phyloP scores from a whole-genome alignment of 2,113 vertebrate species.

The Recurvirostra avosetta region DNA sequence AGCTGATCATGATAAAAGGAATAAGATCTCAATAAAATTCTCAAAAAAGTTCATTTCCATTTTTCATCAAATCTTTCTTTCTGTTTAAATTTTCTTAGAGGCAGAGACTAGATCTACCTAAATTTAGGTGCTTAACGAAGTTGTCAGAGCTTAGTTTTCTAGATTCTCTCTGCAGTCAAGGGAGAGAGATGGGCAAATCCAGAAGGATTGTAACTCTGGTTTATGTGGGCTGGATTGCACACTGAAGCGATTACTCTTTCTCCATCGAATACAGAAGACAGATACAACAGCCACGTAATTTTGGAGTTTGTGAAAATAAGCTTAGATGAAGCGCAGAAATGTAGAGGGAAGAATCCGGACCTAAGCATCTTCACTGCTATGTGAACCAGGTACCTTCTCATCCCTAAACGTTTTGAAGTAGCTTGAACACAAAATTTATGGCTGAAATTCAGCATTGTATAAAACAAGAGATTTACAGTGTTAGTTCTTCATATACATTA shows the following conservation, averaged over 20 bases:
- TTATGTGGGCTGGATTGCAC: not conserved
- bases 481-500: not conserved
- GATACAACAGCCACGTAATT: not conserved
- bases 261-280: not conserved
- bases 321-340: not conserved
- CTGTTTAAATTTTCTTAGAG: not conserved
- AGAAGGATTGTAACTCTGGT: not conserved
- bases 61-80: constrained; percentile 3
- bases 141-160: not conserved
- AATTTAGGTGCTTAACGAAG: not conserved
- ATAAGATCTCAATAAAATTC: not conserved
- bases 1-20: not conserved
- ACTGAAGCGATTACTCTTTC: not conserved
- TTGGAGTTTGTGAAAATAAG: not conserved
- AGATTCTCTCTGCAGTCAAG: not conserved
- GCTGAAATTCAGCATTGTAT: not conserved
- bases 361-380: not conserved
- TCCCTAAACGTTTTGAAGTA: not conserved
- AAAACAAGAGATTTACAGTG: not conserved
- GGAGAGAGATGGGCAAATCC: not conserved
- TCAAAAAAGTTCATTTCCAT: not conserved
- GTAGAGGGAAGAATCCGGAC: not conserved
- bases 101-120: not conserved
- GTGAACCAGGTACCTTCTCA: not conserved
- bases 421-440: not conserved